Percentiles rank a stretch among this genome's conserved stretches.
Conservation (phyloP, 2,113 vertebrate genomes). For the Patagioenas fasciata region DNA sequence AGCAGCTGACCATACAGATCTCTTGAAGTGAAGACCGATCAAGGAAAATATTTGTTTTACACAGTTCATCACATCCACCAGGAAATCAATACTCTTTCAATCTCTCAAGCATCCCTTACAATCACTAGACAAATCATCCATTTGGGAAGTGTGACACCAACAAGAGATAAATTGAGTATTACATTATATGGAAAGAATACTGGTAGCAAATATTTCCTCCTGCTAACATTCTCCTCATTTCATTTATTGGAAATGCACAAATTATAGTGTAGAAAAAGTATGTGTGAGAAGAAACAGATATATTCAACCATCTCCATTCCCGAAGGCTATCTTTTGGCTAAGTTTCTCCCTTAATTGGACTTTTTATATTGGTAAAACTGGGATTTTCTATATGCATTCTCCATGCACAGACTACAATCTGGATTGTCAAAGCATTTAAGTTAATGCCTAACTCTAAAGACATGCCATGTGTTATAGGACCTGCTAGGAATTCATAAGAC, state of each 20-base stretch:
- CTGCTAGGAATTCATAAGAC: neutral
- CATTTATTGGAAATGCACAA: neutral
- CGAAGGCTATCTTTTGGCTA: neutral
- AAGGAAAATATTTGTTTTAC: neutral
- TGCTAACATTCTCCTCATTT: neutral
- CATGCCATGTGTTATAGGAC: neutral
- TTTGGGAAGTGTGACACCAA: neutral
- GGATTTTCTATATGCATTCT: neutral
- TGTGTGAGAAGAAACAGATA: neutral
- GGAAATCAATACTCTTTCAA: conserved; percentile 1
- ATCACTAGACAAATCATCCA: neutral
- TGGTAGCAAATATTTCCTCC: neutral
- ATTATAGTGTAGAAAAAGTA: neutral
- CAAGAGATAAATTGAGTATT: neutral
- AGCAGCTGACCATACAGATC: neutral
- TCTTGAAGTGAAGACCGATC: neutral
- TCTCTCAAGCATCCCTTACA: neutral
- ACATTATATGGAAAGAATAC: neutral
- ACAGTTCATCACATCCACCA: neutral
- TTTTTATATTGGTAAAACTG: neutral
- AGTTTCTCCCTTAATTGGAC: neutral
- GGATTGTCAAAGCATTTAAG: neutral
- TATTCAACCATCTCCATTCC: neutral
- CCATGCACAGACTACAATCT: neutral
- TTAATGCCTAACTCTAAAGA: neutral